Evolutionary conservation across 2,888 invertebrate species (phyloP).

Genomic region (Drosophila gaucha): DNA sequence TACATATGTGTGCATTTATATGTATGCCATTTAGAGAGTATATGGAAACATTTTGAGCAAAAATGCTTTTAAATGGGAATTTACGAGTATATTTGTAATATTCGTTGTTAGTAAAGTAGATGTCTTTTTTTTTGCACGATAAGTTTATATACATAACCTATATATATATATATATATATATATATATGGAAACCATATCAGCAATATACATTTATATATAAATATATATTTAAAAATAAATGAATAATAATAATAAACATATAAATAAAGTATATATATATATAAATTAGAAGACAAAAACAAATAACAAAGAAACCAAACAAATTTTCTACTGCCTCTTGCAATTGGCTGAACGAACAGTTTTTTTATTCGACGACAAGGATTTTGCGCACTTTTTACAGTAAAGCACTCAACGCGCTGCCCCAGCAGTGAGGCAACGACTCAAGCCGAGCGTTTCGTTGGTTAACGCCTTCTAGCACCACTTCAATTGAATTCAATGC

Average conservation of each 20-base stretch:
- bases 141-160: constrained; percentile 46
- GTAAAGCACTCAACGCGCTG: constrained; percentile 70
- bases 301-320: constrained; percentile 16
- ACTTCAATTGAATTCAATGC: constrained; percentile 64
- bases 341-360: constrained; percentile 63
- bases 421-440: constrained; percentile 26
- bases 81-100: constrained; percentile 44
- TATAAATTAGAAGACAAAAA: constrained; percentile 29
- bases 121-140: constrained; percentile 70
- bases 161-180: constrained; percentile 33
- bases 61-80: constrained; percentile 56
- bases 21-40: constrained; percentile 27
- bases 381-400: constrained; percentile 80
- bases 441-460: constrained; percentile 69
- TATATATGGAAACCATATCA: constrained; percentile 44
- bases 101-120: constrained; percentile 39
- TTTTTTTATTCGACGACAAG: constrained; percentile 75
- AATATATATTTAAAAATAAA: constrained; percentile 22
- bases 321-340: constrained; percentile 26
- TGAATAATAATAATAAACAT: constrained; percentile 21
- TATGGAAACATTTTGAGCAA: constrained; percentile 32
- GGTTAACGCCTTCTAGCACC: constrained; percentile 76
- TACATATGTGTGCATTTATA: constrained; percentile 6
- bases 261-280: constrained; percentile 26
- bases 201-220: constrained; percentile 41